Evolutionary conservation across 2,888 invertebrate species (phyloP), one percentile per base, ranked within the genome.

Genomic region (Tanaodytes sp.): DNA sequence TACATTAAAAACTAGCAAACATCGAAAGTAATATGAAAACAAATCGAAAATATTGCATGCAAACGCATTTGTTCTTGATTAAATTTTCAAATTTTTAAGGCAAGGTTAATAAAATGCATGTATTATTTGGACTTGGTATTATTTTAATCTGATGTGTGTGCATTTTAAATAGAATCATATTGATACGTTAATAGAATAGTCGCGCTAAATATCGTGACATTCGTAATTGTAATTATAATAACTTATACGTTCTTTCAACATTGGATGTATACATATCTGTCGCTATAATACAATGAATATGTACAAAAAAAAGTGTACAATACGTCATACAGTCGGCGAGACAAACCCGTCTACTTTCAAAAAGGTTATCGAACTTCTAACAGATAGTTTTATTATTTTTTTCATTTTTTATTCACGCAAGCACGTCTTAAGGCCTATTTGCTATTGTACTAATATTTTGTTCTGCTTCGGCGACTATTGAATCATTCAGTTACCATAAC

Each of bases 111-210:
- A 45, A 52, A 45, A 40, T 33, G 2, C 52, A 58, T 63, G 62
- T 58, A 63, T 71, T 76, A 75, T 64, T 77, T 76, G 73, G 73
- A 79, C 76, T 75, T 79, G 70, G 73, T 79, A 77, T 81, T 79
- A 80, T 79, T 79, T 75, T 63, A 73, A 72, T 79, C 75, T 79
- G 74, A 66, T 57, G 75, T 71, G 74, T 79, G 77, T 80, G 79
- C 77, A 76, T 77, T 81, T 80, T 78, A 80, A 80, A 81, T 80
- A 81, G 78, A 78, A 77, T 80, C 73, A 77, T 76, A 76, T 76
- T 73, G 72, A 76, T 75, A 74, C 71, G 73, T 70, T 68, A 70
- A 70, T 70, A 70, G 68, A 74, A 73, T 73, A 71, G 69, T 75
- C 73, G 71, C 61, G 74, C 75, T 77, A 72, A 72, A 72, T 73